Conservation (phyloP, 2,888 invertebrate genomes). For the Tetragnatha montana region DNA sequence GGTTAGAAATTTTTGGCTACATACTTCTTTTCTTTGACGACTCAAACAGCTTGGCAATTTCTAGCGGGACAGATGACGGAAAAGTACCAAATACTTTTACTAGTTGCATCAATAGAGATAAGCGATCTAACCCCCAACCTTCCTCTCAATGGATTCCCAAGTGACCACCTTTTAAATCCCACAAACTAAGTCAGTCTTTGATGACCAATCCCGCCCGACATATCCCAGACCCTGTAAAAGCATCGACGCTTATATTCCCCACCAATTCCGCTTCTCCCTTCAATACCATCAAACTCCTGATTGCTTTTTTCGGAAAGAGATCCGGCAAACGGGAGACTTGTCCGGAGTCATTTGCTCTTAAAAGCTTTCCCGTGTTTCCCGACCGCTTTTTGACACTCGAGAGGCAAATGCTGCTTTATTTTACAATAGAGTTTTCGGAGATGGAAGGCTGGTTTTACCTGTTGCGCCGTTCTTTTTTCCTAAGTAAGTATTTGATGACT, state of each 20-base stretch:
- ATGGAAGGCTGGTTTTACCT: background rate
- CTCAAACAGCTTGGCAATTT: no score
- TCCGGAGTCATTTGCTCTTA: constrained; percentile 31
- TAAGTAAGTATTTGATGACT: no score
- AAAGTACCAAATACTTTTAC: no score
- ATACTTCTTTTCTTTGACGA: no score
- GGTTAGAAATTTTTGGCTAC: no score
- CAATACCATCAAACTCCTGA: constrained; percentile 2
- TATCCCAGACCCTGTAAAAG: background rate
- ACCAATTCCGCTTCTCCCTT: background rate
- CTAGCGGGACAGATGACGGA: no score
- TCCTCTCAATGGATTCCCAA: no score
- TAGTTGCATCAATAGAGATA: no score
- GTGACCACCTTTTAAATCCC: no score
- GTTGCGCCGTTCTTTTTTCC: background rate
- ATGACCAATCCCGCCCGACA: no score
- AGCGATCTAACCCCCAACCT: no score
- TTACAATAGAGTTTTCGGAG: background rate
- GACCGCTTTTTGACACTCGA: constrained; percentile 31
- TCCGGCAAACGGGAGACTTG: constrained; percentile 13
- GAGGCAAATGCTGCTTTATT: constrained; percentile 12
- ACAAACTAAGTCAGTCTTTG: no score
- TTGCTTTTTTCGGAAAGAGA: background rate
- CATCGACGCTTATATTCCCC: constrained; percentile 9
- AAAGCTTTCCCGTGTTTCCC: constrained; percentile 51